A percentile compares a stretch with the other conserved stretches of the same genome.
Conservation (phyloP, 2,888 invertebrate species). For the Cantharis nigra region DNA sequence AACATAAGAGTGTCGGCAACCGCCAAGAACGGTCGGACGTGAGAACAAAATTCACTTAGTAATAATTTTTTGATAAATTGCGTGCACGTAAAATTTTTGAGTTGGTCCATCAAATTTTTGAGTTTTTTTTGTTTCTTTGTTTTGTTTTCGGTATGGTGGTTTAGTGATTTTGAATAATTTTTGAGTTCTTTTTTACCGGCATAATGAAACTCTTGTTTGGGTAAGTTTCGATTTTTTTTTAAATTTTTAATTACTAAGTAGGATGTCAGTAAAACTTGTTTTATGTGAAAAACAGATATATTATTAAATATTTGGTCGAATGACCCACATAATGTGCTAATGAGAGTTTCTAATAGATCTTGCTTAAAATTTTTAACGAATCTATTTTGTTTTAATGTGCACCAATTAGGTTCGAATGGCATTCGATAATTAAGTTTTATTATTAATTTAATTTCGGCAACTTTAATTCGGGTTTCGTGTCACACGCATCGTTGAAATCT, state of each 20-base stretch:
- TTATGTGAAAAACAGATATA: background rate
- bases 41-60: background rate
- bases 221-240: slow-evolving; percentile 2
- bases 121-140: background rate
- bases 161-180: slow-evolving; percentile 7
- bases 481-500: slow-evolving; percentile 8
- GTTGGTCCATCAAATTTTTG: background rate
- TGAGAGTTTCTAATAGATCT: background rate
- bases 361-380: background rate
- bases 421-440: background rate
- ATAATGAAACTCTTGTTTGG: slow-evolving; percentile 14
- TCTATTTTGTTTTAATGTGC: background rate
- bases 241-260: background rate
- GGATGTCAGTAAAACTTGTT: background rate
- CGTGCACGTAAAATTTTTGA: background rate
- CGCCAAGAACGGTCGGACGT: slow-evolving; percentile 32
- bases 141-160: slow-evolving; percentile 2
- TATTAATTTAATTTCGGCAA: background rate
- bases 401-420: background rate
- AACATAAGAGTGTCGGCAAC: slow-evolving; percentile 32
- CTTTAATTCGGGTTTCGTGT: background rate
- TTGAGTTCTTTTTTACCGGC: slow-evolving; percentile 1
- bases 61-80: background rate
- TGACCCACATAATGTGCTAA: background rate
- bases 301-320: background rate